These are phyloP conservation scores for Athalia circularis DNA, from an alignment of 2,888 invertebrate genomes.

Conservation along the genomic window DNA sequence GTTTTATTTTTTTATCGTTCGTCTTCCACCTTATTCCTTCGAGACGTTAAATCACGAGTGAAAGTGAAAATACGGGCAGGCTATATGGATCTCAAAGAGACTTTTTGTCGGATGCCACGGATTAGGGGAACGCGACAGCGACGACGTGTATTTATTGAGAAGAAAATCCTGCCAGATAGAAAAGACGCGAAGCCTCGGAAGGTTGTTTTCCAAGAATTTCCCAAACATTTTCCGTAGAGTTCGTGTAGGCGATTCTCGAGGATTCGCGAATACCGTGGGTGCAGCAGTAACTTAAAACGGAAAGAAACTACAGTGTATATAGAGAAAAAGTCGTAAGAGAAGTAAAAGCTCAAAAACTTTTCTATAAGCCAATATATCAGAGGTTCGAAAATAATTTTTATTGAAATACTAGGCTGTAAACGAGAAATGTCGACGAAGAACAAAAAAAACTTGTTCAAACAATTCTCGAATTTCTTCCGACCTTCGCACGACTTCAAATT, in stretches of 20 bases:
- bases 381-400: slow-evolving; percentile 35
- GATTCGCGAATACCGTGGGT: too few relatives aligned
- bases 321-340: slow-evolving; percentile 23
- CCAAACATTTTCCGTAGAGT: too few relatives aligned
- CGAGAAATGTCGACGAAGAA: too few relatives aligned
- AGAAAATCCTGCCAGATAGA: neutral
- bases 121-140: slow-evolving; percentile 1
- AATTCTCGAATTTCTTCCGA: too few relatives aligned
- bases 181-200: too few relatives aligned
- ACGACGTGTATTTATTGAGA: slow-evolving; percentile 9
- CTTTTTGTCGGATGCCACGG: neutral
- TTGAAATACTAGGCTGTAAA: too few relatives aligned
- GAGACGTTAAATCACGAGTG: neutral
- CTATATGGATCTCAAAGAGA: neutral
- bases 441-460: too few relatives aligned
- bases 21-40: too few relatives aligned
- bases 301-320: slow-evolving; percentile 48
- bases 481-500: too few relatives aligned
- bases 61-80: slow-evolving; percentile 23
- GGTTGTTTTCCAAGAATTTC: too few relatives aligned
- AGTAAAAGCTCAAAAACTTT: slow-evolving; percentile 25
- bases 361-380: slow-evolving; percentile 18
- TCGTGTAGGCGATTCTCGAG: too few relatives aligned
- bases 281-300: slow-evolving; percentile 7
- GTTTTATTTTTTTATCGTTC: too few relatives aligned